Evolutionary conservation across 2,888 invertebrate genomes (phyloP), one percentile per base, ranked within the genome.

Genomic region (Scelioninae gen. 2): DNA sequence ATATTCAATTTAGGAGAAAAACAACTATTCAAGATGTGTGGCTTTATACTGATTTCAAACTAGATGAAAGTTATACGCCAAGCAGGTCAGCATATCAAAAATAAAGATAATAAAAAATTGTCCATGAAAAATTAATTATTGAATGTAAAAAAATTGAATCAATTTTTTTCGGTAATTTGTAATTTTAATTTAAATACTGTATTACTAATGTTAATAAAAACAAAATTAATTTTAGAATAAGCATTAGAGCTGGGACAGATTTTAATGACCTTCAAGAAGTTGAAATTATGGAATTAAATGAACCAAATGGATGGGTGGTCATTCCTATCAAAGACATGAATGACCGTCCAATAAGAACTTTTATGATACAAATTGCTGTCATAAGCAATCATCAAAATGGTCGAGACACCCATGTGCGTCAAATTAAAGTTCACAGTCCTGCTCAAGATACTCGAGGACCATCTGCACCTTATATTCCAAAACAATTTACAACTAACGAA

Each of bases 301-400:
- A 99, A 85, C 98, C 98, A 0, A 93, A 93, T 82, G 98, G 99
- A 33, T 99, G 98, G 99, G 94, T 98, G 43, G 92, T 94, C 81
- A 94, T 97, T 80, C 95, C 96, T 31, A 92, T 97, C 33, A 95
- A 94, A 87, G 96, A 96, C 84, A 92, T 94, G 50, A 91, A 92
- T 78, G 94, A 95, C 35, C 91, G 93, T 78, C 95, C 96, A 1
- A 94, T 98, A 48, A 90, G 97, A 79, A 96, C 98, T 11, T 98
- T 96, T 83, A 97, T 97, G 94, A 92, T 98, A 58, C 97, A 98
- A 87, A 94, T 98, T 78, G 97, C 97, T 13, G 96, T 98, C 0
- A 91, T 98, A 45, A 96, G 96, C 79, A 99, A 99, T 87, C 99
- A 99, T 87, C 99, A 99, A 86, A 99, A 98, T 87, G 99, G 99